Evolutionary conservation across 2,888 invertebrate genomes (phyloP), one percentile per base, ranked within the genome.

Genomic region (Cephus nigrinus): DNA sequence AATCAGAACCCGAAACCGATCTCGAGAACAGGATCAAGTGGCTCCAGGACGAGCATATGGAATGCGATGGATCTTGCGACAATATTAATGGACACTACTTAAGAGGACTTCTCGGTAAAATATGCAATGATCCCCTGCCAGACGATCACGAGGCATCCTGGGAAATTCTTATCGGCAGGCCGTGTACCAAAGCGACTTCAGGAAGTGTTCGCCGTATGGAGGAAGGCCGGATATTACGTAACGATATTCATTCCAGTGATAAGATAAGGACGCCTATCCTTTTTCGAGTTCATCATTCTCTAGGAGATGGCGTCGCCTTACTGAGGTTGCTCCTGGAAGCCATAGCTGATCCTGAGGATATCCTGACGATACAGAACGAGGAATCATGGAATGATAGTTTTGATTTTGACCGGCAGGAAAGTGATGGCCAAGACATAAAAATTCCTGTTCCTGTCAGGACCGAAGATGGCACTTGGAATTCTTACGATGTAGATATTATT

Each of bases 271-370:
- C 88, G 72, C 93, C 93, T 1, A 88, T 94, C 55, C 85, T 94
- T 78, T 92, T 93, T 81, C 92, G 93, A 79, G 90, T 94, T 76
- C 93, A 94, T 85, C 94, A 94, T 87, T 91, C 93, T 9, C 85
- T 94, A 1, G 93, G 93, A 1, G 93, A 94, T 83, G 93, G 94
- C 1, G 92, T 93, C 1, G 92, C 93, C 5, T 85, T 94, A 12
- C 86, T 93, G 69, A 91, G 92, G 77, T 88, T 94, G 78, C 86
- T 94, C 23, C 88, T 93, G 79, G 91, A 92, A 82, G 88, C 90
- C 1, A 88, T 94, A 73, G 91, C 92, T 11, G 93, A 93, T 82
- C 85, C 90, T 73, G 84, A 83, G n/a, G 69, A 80, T 87, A 86
- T 40, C 84, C 23, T 55, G 55, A 55, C 55, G 0, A 72, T 23